Evolutionary conservation across 2,888 invertebrate species (phyloP), one percentile per base, ranked within the genome.

Genomic region (Chromoteleia sp.): DNA sequence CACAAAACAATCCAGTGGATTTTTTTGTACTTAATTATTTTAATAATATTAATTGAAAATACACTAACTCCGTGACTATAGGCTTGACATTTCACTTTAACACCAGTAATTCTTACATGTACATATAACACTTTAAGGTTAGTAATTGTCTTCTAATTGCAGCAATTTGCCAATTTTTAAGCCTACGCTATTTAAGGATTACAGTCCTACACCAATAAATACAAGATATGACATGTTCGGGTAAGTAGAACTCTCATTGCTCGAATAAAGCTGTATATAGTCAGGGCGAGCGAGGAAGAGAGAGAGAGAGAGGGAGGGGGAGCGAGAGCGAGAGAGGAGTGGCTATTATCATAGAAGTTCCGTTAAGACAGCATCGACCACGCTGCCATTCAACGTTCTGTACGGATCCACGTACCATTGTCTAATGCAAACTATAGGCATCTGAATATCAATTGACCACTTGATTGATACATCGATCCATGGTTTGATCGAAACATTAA

Each of bases 331-430:
- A 25, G 12, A 12, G 2, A 41, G 1, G 45, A 17, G 36, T 12
- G 56, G 12, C 19, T 63, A 48, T 63, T 63, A 63, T 39, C 39
- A 21, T 39, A 39, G 39, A 21, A 58, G 58, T 63, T 63, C 61
- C 58, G 58, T 58, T 58, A 63, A 63, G 61, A 63, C 61, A 63
- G 61, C 61, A 63, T 63, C 61, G 48, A 63, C 48, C 61, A 8
- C 17, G 2, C 61, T 63, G 45, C 33, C 41, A 63, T 63, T 63
- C 61, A 45, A 8, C 2, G 19, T 63, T 63, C 61, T 45, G 12
- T 33, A 63, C 19, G 33, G 61, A 30, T 63, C 48, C 48, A 19
- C 48, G 33, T 63, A 48, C 48, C 15, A 63, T 63, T 63, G 61
- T 63, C 33, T 63, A 30, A 48, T 33, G 45, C 61, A 48, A 43